Conservation (phyloP, 37 sponge, comb jelly and placozoan genomes). For the Hexactinellida sp. region DNA sequence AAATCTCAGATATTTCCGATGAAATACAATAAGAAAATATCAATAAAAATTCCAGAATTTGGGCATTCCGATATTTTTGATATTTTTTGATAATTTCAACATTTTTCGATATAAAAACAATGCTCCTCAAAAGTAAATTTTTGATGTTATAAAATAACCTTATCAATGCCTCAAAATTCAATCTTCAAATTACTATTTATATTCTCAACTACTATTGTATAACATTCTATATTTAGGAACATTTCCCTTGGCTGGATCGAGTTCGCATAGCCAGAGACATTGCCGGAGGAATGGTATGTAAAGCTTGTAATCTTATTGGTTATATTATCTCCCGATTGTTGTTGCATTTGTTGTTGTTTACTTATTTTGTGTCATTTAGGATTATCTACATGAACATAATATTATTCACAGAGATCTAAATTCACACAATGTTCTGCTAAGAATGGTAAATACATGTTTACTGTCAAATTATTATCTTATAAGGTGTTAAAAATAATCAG, state of each 20-base stretch:
- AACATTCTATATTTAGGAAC: not conserved
- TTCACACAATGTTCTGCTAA: conserved; percentile 63
- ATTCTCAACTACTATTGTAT: not conserved
- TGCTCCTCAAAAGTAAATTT: too few relatives aligned
- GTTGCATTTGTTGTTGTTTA: not conserved
- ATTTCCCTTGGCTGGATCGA: conserved; percentile 46
- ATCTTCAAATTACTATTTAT: too few relatives aligned
- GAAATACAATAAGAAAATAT: too few relatives aligned
- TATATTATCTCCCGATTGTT: not conserved
- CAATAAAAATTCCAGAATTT: too few relatives aligned
- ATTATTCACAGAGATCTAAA: conserved; percentile 71
- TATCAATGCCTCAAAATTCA: too few relatives aligned
- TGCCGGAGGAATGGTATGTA: conserved; percentile 86
- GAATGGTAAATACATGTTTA: conserved; percentile 31
- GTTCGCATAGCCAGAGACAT: conserved; percentile 62
- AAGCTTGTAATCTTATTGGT: not conserved
- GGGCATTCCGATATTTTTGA: too few relatives aligned
- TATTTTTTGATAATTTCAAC: too few relatives aligned
- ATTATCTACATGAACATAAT: conserved; percentile 53
- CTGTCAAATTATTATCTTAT: not conserved
- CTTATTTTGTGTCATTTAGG: conserved; percentile 21
- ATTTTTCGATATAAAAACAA: too few relatives aligned
- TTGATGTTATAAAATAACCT: too few relatives aligned
- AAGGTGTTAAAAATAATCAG: too few relatives aligned
- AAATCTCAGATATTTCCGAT: too few relatives aligned